Evolutionary conservation across 1,140 invertebrate species (phyloP).

Genomic region (Arion vulgaris): DNA sequence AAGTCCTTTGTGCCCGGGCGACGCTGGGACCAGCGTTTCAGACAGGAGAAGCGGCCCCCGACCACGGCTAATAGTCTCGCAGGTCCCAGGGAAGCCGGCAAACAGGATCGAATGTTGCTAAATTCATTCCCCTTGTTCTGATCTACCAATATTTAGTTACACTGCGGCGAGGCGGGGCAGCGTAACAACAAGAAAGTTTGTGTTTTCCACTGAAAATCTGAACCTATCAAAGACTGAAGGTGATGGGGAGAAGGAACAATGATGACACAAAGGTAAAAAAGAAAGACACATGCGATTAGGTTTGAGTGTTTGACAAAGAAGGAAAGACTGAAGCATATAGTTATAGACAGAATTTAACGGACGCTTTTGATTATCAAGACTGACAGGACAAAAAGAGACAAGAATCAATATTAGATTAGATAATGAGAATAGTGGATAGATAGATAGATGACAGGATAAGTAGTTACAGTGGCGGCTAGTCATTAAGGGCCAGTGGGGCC

Average conservation of each 20-base stretch:
- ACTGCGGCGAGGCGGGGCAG: background rate
- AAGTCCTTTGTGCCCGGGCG: constrained; percentile 11
- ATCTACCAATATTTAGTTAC: constrained; percentile 28
- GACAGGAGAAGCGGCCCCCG: background rate
- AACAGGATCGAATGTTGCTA: background rate
- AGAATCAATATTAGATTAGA: too few relatives aligned
- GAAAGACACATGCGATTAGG: background rate
- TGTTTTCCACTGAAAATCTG: background rate
- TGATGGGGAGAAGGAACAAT: background rate
- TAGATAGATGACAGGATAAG: constrained; percentile 13
- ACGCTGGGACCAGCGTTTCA: background rate
- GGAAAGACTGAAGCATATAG: too few relatives aligned
- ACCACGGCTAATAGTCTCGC: background rate
- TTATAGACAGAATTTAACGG: too few relatives aligned
- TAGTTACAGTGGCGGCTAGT: background rate
- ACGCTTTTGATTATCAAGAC: too few relatives aligned
- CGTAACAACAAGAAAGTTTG: background rate
- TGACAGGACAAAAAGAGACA: too few relatives aligned
- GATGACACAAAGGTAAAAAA: too few relatives aligned
- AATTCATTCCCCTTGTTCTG: background rate
- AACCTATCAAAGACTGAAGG: background rate
- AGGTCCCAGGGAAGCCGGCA: background rate
- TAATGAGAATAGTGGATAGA: constrained; percentile 17
- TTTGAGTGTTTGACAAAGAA: background rate
- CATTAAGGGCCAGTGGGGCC: too few relatives aligned